Percentiles rank a stretch among this genome's conserved stretches.
phyloP scores from a whole-genome alignment of 2,113 vertebrate species.

The Periophthalmodon schlosseri region DNA sequence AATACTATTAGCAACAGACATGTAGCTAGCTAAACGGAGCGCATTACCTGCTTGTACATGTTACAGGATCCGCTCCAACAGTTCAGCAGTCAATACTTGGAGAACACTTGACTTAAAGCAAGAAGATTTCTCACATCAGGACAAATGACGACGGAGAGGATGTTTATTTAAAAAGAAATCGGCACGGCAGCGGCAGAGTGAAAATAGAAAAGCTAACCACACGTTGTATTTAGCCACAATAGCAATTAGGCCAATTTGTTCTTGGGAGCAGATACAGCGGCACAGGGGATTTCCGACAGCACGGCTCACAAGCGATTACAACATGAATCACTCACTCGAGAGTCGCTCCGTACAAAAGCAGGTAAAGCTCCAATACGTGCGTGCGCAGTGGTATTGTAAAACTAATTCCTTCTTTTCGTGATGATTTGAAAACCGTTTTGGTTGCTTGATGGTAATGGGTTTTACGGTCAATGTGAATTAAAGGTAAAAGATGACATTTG shows the following conservation, averaged over 20 bases:
- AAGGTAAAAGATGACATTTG: background rate
- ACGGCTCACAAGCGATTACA: slow-evolving; percentile 54
- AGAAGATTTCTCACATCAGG: background rate
- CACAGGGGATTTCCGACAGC: slow-evolving; percentile 54
- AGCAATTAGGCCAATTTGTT: slow-evolving; percentile 70
- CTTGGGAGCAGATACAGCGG: slow-evolving; percentile 51
- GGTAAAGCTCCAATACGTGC: background rate
- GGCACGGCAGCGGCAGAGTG: slow-evolving; percentile 32
- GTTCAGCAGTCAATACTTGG: background rate
- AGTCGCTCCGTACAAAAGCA: slow-evolving; percentile 7
- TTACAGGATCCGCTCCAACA: background rate
- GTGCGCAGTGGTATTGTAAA: background rate
- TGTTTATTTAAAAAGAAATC: slow-evolving; percentile 48
- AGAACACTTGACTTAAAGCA: background rate
- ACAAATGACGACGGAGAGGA: slow-evolving; percentile 41
- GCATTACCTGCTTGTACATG: no score
- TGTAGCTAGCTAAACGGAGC: no score
- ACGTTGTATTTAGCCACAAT: slow-evolving; percentile 67
- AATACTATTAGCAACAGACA: no score
- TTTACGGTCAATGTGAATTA: background rate
- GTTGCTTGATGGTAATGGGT: background rate
- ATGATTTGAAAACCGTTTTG: background rate
- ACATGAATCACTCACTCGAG: slow-evolving; percentile 51
- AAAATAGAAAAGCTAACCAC: slow-evolving; percentile 44
- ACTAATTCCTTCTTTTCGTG: background rate